A percentile compares a stretch with the other conserved stretches of the same genome.
Conservation (phyloP, 2,888 invertebrate genomes). For the Agrenia bidenticulata region DNA sequence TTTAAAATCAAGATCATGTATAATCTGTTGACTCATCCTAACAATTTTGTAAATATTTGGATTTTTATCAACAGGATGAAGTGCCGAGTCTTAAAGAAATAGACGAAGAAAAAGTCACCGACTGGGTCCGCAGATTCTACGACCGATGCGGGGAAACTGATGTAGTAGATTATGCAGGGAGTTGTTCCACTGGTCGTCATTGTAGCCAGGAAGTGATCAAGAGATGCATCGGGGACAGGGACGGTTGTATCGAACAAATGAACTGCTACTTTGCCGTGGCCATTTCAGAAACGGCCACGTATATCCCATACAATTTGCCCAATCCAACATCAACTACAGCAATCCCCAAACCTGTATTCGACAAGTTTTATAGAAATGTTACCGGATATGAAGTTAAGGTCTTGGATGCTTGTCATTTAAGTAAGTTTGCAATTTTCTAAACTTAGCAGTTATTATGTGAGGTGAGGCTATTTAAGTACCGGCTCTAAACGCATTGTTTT, state of each 20-base stretch:
- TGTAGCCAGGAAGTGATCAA: not conserved
- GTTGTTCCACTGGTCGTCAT: not conserved
- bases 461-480: too few species aligned
- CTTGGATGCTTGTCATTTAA: not conserved
- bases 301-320: not conserved
- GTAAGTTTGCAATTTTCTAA: constrained; percentile 1
- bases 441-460: too few species aligned
- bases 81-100: not conserved
- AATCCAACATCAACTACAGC: too few species aligned
- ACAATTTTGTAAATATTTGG: too few species aligned
- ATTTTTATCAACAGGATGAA: too few species aligned
- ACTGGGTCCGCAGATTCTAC: constrained; percentile 1
- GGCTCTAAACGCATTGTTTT: too few species aligned
- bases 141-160: constrained; percentile 12
- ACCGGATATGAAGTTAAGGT: not conserved
- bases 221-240: not conserved
- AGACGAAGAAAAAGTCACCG: not conserved
- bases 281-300: not conserved
- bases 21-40: too few species aligned
- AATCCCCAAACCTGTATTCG: not conserved
- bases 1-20: too few species aligned
- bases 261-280: constrained; percentile 13
- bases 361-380: not conserved
- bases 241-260: constrained; percentile 7
- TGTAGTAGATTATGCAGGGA: not conserved